Evolutionary conservation across 2,797 vertebrate species (phyloP), one percentile per base, ranked within the genome.

Genomic region (Enteromius mattozi): DNA sequence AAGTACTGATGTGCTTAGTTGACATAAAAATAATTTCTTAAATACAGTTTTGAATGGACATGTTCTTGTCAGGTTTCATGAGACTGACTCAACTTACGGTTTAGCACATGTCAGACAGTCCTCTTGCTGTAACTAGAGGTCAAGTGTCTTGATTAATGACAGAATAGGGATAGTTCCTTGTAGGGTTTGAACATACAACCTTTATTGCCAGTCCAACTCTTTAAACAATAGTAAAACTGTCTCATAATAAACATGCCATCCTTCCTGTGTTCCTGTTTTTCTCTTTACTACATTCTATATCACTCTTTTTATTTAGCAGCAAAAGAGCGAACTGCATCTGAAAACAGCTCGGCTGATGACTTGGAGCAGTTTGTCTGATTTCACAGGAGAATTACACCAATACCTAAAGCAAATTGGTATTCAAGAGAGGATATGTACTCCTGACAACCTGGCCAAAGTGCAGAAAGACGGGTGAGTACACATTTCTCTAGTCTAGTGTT

Each of bases 391-490:
- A 68, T 77, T 83, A 9, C 78, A 80, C 35, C 87, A 42, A 37
- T 87, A 82, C 30, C 78, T 82, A n/a, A 42, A 56, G 59, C 75
- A 85, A 17, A 51, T 76, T 30, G 51, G 7, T 2, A 47, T 87
- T 72, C 78, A 83, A 13, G 77, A 86, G 56, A 83, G 42, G 17
- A 47, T 69, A 24, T 71, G 45, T 21, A 70, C 87, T 16, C 27
- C 71, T 3, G 86, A 89, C 30, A 71, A 68, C 78, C 70, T 88
- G 33, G 69, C 68, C 78, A 90, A 89, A 37, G 61, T 88, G 21
- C 85, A 90, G 84, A 86, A 77, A 59, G 88, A 89, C 81, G 61
- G 88, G 89, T 88, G 56, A 16, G 82, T 40, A 24, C 51, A 35
- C 30, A 80, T 14, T 47, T 49, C 42, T 66, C 7, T 63, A 37